Evolutionary conservation across 2,797 vertebrate species (phyloP), one percentile per base, ranked within the genome.

Genomic region (Halcyon badia): DNA sequence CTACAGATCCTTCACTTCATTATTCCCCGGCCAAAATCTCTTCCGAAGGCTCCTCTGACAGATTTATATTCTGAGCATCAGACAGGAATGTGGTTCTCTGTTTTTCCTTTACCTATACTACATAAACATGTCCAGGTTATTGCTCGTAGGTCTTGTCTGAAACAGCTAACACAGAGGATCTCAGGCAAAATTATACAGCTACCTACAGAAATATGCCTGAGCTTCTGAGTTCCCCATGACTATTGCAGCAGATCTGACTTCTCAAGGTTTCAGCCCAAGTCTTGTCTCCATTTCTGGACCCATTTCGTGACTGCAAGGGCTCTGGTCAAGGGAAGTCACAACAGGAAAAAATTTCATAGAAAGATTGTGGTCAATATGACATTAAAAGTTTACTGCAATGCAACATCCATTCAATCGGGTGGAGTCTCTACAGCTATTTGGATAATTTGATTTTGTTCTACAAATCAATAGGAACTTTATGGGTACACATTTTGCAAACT

Each of bases 11-110:
- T 97, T 98, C 98, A 98, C 98, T 98, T 98, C 98, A 98, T 98
- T 98, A 98, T 68, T 98, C 94, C 97, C 97, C 24, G 3, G 89
- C 94, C 92, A 98, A 97, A 97, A 97, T 97, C 97, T 98, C 97
- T 97, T 98, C 96, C 92, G 92, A 98, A 97, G 96, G 81, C 93
- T 97, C 64, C 78, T 80, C 41, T 95, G 98, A 97, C 98, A 98
- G 98, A 98, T 98, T 98, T 98, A 98, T 98, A 94, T 98, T 97
- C 98, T 98, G 98, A 98, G 97, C 95, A 96, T 98, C 96, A 98
- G 98, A 98, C 97, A 98, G 98, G 98, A 98, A 98, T 98, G 98
- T 5, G 52, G 96, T 93, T 97, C 96, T 98, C 98, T 98, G 98
- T 89, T 98, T 98, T 98, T 98, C 92, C 98, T 98, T 98, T 96